Conservation (phyloP, 2,888 invertebrate genomes). For the Tenthredo mesomela region DNA sequence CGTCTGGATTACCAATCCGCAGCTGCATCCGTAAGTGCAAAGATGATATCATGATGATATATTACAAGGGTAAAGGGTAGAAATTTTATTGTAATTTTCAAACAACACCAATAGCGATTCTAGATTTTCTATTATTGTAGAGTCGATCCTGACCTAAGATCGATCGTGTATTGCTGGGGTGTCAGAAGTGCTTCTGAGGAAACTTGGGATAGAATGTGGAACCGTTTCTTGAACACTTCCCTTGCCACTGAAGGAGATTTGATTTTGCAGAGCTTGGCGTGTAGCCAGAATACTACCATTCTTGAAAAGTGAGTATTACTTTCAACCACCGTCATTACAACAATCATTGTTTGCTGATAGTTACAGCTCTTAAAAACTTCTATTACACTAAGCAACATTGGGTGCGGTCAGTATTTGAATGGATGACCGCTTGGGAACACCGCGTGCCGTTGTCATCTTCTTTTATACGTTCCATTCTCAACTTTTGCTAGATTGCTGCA, state of each 20-base stretch:
- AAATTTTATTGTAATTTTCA: neutral
- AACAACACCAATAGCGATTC: neutral
- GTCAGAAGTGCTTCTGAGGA: constrained; percentile 81
- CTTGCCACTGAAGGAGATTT: constrained; percentile 86
- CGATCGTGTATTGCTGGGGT: constrained; percentile 88
- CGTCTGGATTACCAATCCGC: constrained; percentile 22
- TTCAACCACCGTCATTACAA: neutral
- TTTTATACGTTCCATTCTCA: too few species aligned
- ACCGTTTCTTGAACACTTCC: constrained; percentile 80
- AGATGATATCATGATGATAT: neutral
- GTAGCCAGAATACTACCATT: constrained; percentile 80
- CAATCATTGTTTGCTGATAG: neutral
- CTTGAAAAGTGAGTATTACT: constrained; percentile 75
- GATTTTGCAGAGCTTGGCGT: constrained; percentile 85
- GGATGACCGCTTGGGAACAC: too few species aligned
- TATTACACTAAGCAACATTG: neutral
- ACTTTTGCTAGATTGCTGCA: too few species aligned
- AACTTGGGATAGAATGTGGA: constrained; percentile 85
- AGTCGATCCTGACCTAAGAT: constrained; percentile 83
- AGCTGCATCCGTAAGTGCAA: constrained; percentile 30
- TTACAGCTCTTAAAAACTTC: neutral
- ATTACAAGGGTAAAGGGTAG: neutral
- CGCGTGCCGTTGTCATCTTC: too few species aligned
- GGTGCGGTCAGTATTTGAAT: too few species aligned
- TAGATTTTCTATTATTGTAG: constrained; percentile 68